phyloP scores from a whole-genome alignment of 2,113 vertebrate genomes.

The Melanocharis versteri region DNA sequence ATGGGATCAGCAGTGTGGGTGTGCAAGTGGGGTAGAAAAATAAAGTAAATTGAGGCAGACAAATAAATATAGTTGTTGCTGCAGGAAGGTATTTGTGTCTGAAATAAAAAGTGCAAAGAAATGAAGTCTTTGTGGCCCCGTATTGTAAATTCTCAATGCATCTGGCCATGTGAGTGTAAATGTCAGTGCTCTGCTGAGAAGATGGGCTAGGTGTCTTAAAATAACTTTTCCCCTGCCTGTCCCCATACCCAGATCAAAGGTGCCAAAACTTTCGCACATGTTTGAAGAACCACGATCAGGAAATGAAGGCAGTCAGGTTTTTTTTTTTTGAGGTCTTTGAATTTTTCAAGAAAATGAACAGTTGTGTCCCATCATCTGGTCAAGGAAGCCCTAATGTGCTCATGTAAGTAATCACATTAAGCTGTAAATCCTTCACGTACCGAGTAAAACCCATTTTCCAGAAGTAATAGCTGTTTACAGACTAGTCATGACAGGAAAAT shows the following conservation, averaged over 20 bases:
- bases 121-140: rapidly evolving
- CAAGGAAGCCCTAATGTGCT: neutral
- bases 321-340: neutral
- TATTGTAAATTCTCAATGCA: neutral
- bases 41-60: neutral
- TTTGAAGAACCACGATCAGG: neutral
- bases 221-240: neutral
- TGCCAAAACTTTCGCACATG: rapidly evolving
- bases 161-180: neutral
- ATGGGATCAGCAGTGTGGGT: neutral
- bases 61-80: neutral
- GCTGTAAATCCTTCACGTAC: neutral
- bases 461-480: neutral
- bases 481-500: neutral
- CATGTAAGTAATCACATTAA: neutral
- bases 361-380: neutral
- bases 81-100: neutral
- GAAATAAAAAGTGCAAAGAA: neutral
- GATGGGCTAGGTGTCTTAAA: neutral
- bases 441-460: neutral
- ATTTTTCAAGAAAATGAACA: neutral
- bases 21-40: neutral
- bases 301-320: neutral
- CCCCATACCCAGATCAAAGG: neutral
- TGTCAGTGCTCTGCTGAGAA: neutral